These are phyloP conservation scores for Erythrocercus mccallii DNA, from an alignment of 2,113 vertebrate species.

Conservation along the genomic window DNA sequence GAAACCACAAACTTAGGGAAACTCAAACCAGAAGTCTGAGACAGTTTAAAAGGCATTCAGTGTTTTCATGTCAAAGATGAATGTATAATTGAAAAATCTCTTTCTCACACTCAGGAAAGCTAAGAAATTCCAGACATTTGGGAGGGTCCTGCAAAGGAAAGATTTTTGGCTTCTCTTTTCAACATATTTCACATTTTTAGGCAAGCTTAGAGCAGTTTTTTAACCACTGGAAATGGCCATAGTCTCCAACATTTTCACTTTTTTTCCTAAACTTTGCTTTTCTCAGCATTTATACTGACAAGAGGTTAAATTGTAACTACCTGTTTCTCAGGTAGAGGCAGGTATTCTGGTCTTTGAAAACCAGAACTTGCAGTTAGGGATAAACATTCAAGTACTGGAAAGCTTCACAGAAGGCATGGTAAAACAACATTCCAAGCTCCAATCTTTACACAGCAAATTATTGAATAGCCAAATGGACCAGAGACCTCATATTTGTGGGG, in stretches of 20 bases:
- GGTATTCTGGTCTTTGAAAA: background rate
- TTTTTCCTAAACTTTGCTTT: background rate
- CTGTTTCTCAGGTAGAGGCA: background rate
- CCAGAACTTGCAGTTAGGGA: background rate
- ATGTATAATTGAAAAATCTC: background rate
- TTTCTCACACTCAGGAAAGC: background rate
- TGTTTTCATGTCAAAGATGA: background rate
- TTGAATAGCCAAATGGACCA: background rate
- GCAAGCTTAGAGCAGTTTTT: constrained; percentile 8
- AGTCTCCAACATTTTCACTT: background rate
- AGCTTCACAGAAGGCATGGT: background rate
- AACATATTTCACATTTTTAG: constrained; percentile 60
- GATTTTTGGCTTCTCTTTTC: constrained; percentile 31
- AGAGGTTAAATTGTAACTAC: background rate
- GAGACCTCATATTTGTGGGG: accelerated
- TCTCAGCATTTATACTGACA: background rate
- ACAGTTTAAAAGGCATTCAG: background rate
- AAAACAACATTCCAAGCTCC: background rate
- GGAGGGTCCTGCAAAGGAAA: constrained; percentile 9
- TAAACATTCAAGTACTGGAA: background rate
- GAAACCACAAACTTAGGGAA: background rate
- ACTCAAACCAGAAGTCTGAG: background rate
- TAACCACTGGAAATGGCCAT: background rate
- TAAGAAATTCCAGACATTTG: constrained; percentile 39
- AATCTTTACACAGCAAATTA: background rate